Conservation (phyloP, 2,888 invertebrate genomes). For the Cosmopolites sordidus region DNA sequence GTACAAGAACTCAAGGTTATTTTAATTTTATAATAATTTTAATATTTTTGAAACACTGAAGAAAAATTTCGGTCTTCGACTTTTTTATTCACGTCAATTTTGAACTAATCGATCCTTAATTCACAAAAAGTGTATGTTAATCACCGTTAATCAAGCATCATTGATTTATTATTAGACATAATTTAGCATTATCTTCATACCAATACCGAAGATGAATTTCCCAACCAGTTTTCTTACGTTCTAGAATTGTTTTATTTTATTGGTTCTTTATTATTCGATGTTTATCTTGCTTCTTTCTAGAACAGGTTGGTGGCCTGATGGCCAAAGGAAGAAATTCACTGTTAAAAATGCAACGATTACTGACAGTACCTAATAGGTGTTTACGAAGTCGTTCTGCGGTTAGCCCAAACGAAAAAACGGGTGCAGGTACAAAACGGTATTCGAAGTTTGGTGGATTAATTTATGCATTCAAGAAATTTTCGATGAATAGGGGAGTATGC, state of each 20-base stretch:
- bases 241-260: slow-evolving; percentile 6
- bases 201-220: slow-evolving; percentile 15
- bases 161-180: background rate
- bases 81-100: no score
- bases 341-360: slow-evolving; percentile 22
- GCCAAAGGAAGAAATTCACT: slow-evolving; percentile 18
- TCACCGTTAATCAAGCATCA: no score
- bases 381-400: slow-evolving; percentile 16
- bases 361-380: slow-evolving; percentile 23
- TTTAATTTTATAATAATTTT: no score
- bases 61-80: no score
- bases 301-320: slow-evolving; percentile 22
- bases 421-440: background rate
- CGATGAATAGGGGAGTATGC: no score
- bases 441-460: no score
- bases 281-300: slow-evolving; percentile 10
- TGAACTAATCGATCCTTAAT: no score
- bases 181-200: slow-evolving; percentile 1
- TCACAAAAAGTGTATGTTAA: no score
- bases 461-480: background rate
- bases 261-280: no score
- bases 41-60: no score
- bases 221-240: slow-evolving; percentile 19
- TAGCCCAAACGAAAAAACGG: background rate
- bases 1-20: no score